Conservation (phyloP, 2,113 vertebrate species). For the Leucoraja erinaceus region DNA sequence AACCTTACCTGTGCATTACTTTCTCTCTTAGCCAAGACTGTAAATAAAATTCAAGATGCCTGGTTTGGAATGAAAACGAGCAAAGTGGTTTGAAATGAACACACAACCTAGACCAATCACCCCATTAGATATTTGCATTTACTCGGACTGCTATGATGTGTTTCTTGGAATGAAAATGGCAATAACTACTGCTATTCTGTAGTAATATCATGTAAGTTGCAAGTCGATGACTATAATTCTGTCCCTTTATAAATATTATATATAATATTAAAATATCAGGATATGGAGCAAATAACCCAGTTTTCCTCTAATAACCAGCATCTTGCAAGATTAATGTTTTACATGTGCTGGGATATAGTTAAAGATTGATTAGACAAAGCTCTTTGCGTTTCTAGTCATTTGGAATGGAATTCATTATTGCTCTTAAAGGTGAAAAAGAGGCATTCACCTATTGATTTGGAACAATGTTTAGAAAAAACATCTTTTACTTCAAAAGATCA, state of each 20-base stretch:
- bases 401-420: background rate
- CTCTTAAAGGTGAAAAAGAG: background rate
- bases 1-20: background rate
- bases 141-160: background rate
- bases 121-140: background rate
- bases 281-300: conserved; percentile 19
- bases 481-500: background rate
- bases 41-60: too few relatives aligned
- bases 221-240: background rate
- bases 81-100: background rate
- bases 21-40: background rate
- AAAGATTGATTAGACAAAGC: background rate
- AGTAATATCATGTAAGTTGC: conserved; percentile 11
- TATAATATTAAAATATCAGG: background rate
- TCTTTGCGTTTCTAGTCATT: background rate
- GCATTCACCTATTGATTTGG: background rate
- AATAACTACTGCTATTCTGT: conserved; percentile 25
- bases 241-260: background rate
- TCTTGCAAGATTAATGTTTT: background rate
- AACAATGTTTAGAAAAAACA: background rate
- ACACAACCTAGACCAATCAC: background rate
- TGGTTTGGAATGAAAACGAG: background rate
- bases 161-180: conserved; percentile 1
- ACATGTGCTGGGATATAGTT: background rate
- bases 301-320: background rate